These are phyloP conservation scores for Myotis yumanensis DNA, from an alignment of 2,113 vertebrate species.

Conservation along the genomic window DNA sequence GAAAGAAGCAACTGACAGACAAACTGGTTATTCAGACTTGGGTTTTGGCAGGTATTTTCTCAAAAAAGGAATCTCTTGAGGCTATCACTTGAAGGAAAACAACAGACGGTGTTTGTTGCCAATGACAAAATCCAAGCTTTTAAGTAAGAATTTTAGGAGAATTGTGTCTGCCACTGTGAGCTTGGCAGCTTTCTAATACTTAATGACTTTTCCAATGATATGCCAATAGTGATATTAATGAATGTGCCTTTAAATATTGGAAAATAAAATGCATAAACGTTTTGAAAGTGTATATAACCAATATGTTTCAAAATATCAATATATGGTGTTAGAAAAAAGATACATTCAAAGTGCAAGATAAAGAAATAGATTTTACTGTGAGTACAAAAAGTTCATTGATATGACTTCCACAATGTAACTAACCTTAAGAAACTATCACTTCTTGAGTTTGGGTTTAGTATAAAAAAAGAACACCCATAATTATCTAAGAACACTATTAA, in stretches of 20 bases:
- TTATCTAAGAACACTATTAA: background rate
- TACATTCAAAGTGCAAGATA: background rate
- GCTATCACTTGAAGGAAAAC: slow-evolving; percentile 8
- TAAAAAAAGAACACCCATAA: background rate
- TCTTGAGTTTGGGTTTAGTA: background rate
- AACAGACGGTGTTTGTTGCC: background rate
- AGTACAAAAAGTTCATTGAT: background rate
- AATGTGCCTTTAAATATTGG: background rate
- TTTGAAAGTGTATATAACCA: slow-evolving; percentile 4
- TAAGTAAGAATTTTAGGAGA: background rate
- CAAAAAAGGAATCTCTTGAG: background rate
- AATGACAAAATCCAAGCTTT: background rate
- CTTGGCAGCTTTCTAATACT: background rate
- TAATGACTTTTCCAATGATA: background rate
- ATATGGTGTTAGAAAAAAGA: background rate
- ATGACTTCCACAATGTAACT: background rate
- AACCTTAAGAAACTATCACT: background rate
- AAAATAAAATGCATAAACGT: background rate
- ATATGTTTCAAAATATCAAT: background rate
- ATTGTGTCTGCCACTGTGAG: background rate
- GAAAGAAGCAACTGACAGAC: background rate
- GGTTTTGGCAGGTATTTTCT: slow-evolving; percentile 23
- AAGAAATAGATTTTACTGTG: background rate
- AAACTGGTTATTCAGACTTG: background rate
- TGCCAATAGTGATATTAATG: background rate